Evolutionary conservation across 2,888 invertebrate species (phyloP).

Genomic region (Drosophila pseudotalamancana): DNA sequence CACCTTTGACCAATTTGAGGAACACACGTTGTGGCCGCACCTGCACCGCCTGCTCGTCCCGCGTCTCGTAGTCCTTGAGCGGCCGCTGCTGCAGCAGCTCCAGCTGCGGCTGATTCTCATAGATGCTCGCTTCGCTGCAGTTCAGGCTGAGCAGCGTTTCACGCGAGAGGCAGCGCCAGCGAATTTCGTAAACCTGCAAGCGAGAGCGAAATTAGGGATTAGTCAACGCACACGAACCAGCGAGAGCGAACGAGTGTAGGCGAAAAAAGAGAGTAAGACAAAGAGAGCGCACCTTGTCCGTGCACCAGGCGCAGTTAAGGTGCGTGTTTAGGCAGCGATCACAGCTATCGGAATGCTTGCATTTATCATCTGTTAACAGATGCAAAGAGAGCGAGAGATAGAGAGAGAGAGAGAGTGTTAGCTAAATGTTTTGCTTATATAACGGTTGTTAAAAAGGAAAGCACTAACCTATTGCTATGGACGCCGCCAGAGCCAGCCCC

Average conservation of each 20-base stretch:
- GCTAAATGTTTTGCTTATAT: constrained; percentile 22
- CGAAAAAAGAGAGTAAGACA: too few species aligned
- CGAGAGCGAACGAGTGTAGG: constrained; percentile 1
- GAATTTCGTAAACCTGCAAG: constrained; percentile 64
- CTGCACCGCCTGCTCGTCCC: constrained; percentile 85
- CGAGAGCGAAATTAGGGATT: neutral
- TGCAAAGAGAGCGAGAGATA: neutral
- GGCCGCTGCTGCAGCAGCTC: constrained; percentile 63
- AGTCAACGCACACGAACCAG: too few species aligned
- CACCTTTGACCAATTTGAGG: constrained; percentile 87
- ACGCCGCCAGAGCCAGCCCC: constrained; percentile 3
- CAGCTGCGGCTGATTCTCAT: constrained; percentile 73
- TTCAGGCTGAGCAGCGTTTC: constrained; percentile 64
- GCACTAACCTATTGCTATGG: constrained; percentile 51
- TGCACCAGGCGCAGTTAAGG: constrained; percentile 83
- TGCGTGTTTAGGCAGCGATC: constrained; percentile 67
- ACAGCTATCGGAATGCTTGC: constrained; percentile 78
- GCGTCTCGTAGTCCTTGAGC: constrained; percentile 82
- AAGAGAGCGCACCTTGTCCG: constrained; percentile 78
- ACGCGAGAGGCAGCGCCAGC: constrained; percentile 77
- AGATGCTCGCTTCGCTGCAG: constrained; percentile 72
- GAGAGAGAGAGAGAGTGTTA: neutral
- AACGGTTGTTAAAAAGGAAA: constrained; percentile 18
- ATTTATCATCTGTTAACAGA: constrained; percentile 69
- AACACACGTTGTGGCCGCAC: constrained; percentile 88